phyloP scores from a whole-genome alignment of 2,113 vertebrate genomes.

The Myrmophylax atrothorax region DNA sequence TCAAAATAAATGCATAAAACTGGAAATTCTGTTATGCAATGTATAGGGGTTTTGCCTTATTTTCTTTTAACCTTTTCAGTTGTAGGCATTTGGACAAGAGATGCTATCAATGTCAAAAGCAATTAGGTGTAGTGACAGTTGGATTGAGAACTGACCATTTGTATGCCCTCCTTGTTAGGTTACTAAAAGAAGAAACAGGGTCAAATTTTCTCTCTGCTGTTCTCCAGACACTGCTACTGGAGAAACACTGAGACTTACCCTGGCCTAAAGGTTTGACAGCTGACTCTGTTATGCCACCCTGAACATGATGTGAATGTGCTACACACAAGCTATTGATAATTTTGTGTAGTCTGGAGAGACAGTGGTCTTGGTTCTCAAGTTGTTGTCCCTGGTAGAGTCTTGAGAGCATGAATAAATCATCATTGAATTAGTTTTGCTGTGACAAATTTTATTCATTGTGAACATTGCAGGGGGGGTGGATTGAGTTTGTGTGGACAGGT shows the following conservation, averaged over 20 bases:
- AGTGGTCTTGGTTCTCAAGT: not conserved
- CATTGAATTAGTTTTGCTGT: not conserved
- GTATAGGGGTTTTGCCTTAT: not conserved
- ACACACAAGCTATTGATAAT: conserved; percentile 17
- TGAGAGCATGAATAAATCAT: conserved; percentile 26
- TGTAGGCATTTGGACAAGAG: not conserved
- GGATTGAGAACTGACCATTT: not conserved
- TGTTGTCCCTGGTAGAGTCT: not conserved
- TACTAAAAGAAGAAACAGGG: not conserved
- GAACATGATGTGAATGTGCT: conserved; percentile 16
- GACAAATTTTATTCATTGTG: not conserved
- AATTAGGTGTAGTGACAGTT: not conserved
- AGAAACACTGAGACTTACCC: not conserved
- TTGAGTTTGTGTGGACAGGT: not conserved
- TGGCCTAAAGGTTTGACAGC: not conserved
- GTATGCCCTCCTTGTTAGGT: not conserved
- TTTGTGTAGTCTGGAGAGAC: not conserved
- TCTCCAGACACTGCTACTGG: not conserved
- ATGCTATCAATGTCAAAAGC: not conserved
- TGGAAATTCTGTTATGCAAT: not conserved
- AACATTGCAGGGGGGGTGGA: not conserved
- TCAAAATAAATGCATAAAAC: not conserved
- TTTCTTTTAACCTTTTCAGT: not conserved
- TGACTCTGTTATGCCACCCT: conserved; percentile 31
- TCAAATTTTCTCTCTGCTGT: not conserved